Evolutionary conservation across 2,113 vertebrate species (phyloP).

Genomic region (Callithrix jacchus): DNA sequence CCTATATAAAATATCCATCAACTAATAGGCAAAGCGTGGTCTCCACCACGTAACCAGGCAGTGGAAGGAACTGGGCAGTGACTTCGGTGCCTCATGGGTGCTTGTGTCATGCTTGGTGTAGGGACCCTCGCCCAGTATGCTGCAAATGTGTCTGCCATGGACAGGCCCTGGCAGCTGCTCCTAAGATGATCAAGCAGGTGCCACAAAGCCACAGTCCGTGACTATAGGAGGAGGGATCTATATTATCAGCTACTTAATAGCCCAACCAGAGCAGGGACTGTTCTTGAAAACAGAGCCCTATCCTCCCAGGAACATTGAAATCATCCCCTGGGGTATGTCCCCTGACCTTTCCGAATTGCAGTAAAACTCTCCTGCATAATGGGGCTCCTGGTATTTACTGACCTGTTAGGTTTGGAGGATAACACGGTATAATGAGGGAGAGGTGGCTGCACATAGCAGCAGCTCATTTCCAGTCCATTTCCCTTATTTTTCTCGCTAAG

Average conservation of each 20-base stretch:
- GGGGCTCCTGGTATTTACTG: neutral
- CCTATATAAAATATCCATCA: neutral
- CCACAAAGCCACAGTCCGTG: rapidly evolving
- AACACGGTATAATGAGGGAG: rapidly evolving
- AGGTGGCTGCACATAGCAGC: rapidly evolving
- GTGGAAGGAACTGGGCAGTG: neutral
- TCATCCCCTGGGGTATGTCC: neutral
- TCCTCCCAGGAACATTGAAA: neutral
- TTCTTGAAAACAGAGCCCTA: neutral
- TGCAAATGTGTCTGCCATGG: neutral
- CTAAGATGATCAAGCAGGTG: rapidly evolving
- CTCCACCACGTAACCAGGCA: rapidly evolving
- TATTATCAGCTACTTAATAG: neutral
- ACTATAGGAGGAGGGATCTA: neutral
- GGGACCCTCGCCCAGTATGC: neutral
- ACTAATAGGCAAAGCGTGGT: neutral
- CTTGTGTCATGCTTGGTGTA: neutral
- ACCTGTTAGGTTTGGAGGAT: too few relatives aligned
- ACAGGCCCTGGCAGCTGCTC: rapidly evolving
- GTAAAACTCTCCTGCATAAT: too few relatives aligned
- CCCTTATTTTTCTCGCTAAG: neutral
- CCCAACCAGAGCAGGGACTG: too few relatives aligned
- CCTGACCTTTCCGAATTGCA: neutral
- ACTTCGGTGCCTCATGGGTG: rapidly evolving
- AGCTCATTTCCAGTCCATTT: neutral